Evolutionary conservation across 2,797 vertebrate species (phyloP), one percentile per base, ranked within the genome.

Genomic region (Numenius phaeopus): DNA sequence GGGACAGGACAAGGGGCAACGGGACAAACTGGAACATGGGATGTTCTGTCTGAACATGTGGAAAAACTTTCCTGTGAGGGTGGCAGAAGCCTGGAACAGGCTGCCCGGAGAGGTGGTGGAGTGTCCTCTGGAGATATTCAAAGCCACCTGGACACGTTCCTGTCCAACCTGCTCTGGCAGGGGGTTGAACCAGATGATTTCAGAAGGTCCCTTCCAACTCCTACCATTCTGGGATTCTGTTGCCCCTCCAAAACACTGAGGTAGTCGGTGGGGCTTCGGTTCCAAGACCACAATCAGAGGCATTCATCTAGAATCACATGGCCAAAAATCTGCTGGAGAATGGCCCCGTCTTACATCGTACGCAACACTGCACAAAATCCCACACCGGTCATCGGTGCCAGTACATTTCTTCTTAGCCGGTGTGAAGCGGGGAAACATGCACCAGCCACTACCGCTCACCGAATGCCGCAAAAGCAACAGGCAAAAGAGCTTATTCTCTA

Each of bases 371-470:
- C 65, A 32, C 67, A 52, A 40, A 83, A 42, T 27, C 18, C 0
- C 0, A 5, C 2, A 5, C 11, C 0, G 0, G 2, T 9, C 19
- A 1, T 32, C 1, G 0, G 30, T 61, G 85, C 61, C 65, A 39
- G n/a, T 14, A 15, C 39, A 11, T 44, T 52, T 69, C 30, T 69
- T 44, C 59, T 77, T 21, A 37, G 39, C 11, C 0, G 0, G 19
- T 1, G 26, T 21, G 87, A 59, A 27, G 40, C 0, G 21, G 21
- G 66, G 61, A 58, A 75, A 9, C 18, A 7, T 2, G 54, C 70
- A 65, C 7, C 78, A 70, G 91, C 2, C 73, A 14, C 52, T 32
- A 29, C 50, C 26, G 13, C 67, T 30, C 67, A 44, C 40, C 23
- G 5, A 34, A 44, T 20, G 30, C 5, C 1, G 22, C 0, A 29